Conservation (phyloP, 2,888 invertebrate genomes). For the Hoplodrina ambigua region DNA sequence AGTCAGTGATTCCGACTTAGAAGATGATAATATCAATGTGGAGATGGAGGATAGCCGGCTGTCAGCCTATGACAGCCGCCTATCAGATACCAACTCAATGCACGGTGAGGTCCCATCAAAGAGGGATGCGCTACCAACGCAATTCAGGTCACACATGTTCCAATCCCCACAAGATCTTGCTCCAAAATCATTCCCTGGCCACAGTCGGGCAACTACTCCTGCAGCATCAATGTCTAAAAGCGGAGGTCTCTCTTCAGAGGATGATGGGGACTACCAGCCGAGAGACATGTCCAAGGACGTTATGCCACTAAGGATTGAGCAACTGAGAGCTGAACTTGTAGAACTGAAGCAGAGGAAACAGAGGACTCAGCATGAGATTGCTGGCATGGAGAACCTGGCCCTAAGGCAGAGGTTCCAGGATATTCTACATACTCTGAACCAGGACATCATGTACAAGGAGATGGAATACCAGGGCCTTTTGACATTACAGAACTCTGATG, state of each 20-base stretch:
- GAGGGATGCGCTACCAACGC: slow-evolving; percentile 72
- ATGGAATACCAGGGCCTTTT: slow-evolving; percentile 90
- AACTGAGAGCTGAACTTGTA: slow-evolving; percentile 93
- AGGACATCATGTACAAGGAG: slow-evolving; percentile 95
- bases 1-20: slow-evolving; percentile 96
- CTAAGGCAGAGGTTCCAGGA: slow-evolving; percentile 95
- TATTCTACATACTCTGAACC: slow-evolving; percentile 94
- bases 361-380: slow-evolving; percentile 95
- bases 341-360: slow-evolving; percentile 94
- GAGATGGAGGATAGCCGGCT: slow-evolving; percentile 95
- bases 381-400: slow-evolving; percentile 96
- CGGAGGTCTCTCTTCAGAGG: slow-evolving; percentile 77
- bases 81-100: slow-evolving; percentile 91
- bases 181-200: slow-evolving; percentile 69
- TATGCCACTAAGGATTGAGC: slow-evolving; percentile 92
- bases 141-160: slow-evolving; percentile 83
- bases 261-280: slow-evolving; percentile 78
- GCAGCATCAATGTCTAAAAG: slow-evolving; percentile 70
- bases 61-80: slow-evolving; percentile 93
- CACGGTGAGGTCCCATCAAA: slow-evolving; percentile 75
- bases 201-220: slow-evolving; percentile 69
- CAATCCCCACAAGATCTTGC: slow-evolving; percentile 66
- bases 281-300: slow-evolving; percentile 85
- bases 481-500: slow-evolving; percentile 83
- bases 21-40: slow-evolving; percentile 94